phyloP scores from a whole-genome alignment of 2,797 vertebrate species.

The Hydrocynus forskahlii region DNA sequence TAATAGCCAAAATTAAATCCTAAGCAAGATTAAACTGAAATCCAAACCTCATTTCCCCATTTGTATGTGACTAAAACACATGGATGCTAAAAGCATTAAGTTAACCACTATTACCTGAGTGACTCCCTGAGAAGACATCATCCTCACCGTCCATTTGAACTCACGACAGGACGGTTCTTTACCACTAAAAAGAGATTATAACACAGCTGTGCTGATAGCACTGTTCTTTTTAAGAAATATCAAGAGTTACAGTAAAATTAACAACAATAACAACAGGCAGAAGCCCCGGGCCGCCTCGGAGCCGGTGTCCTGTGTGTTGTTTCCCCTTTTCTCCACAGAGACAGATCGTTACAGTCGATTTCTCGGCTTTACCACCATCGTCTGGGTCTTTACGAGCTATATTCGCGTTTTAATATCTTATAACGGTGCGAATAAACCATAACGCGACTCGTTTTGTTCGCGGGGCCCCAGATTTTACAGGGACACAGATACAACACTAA shows the following conservation, averaged over 20 bases:
- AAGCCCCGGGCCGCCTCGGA: not conserved
- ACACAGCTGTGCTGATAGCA: not conserved
- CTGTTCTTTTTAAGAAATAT: not conserved
- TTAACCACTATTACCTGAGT: slow-evolving; percentile 67
- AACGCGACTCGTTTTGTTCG: not conserved
- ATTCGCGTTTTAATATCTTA: not conserved
- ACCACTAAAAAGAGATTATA: not conserved
- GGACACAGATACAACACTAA: not conserved
- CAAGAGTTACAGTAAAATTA: not conserved
- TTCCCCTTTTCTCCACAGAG: not conserved
- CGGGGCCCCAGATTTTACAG: too few species aligned
- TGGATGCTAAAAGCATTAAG: not conserved
- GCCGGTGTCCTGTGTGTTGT: not conserved
- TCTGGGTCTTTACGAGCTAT: not conserved
- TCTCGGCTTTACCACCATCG: not conserved
- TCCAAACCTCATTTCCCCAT: not conserved
- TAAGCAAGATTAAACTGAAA: not conserved
- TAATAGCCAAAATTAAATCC: too few species aligned
- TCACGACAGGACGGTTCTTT: slow-evolving; percentile 21
- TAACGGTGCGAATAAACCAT: not conserved
- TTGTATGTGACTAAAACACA: not conserved
- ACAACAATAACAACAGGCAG: not conserved
- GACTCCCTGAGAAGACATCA: slow-evolving; percentile 74
- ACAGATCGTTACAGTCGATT: not conserved
- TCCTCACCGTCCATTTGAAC: slow-evolving; percentile 77